Conservation (phyloP, 2,888 invertebrate species). For the Xylota sylvarum region DNA sequence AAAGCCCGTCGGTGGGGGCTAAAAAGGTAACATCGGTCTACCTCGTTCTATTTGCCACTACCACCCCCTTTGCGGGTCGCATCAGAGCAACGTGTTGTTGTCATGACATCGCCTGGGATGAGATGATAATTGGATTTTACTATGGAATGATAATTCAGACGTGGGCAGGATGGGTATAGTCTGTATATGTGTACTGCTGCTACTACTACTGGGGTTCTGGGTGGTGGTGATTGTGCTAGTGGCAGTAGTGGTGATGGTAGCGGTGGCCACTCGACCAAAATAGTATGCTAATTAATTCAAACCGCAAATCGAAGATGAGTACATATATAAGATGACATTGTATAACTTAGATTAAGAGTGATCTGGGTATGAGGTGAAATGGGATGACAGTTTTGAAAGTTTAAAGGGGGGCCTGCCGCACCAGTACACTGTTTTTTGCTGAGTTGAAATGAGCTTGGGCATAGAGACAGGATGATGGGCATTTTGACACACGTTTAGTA, state of each 20-base stretch:
- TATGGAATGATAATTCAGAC: constrained; percentile 67
- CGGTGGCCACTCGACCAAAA: constrained; percentile 66
- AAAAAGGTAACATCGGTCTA: constrained; percentile 64
- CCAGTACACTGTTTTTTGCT: background rate
- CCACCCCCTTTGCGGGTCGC: constrained; percentile 12
- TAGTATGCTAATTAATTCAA: constrained; percentile 76
- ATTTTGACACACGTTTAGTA: constrained; percentile 8
- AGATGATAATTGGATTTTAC: constrained; percentile 76
- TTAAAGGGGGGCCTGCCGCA: background rate
- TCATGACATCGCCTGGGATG: constrained; percentile 68
- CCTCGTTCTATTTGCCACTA: constrained; percentile 19
- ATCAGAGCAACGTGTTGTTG: constrained; percentile 49
- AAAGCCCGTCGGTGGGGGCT: constrained; percentile 49
- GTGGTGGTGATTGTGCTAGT: no score
- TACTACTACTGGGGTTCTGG: background rate
- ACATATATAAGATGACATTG: constrained; percentile 39
- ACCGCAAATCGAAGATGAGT: constrained; percentile 61
- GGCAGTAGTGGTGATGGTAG: constrained; percentile 33
- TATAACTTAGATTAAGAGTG: constrained; percentile 13
- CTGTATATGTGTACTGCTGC: background rate
- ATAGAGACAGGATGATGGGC: background rate
- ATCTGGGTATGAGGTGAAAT: constrained; percentile 22
- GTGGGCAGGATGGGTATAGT: constrained; percentile 3
- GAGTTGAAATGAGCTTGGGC: background rate
- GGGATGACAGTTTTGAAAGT: constrained; percentile 16